Conservation (phyloP, 2,888 invertebrate genomes). For the Dynastes maya region DNA sequence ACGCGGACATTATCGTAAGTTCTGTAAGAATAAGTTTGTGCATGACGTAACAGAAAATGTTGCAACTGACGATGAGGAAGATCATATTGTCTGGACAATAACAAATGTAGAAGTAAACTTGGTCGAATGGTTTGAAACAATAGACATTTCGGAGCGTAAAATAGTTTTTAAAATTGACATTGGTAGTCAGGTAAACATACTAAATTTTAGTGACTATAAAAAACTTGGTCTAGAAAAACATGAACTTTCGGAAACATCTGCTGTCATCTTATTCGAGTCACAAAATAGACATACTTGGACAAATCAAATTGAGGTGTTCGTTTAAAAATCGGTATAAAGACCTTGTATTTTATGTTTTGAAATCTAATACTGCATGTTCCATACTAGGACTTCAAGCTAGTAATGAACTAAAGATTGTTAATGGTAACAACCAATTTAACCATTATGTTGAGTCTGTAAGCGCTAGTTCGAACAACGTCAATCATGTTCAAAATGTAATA, state of each 20-base stretch:
- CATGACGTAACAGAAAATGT: background rate
- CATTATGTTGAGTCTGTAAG: slow-evolving; percentile 4
- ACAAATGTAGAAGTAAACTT: background rate
- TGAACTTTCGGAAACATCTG: too few relatives aligned
- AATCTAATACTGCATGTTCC: background rate
- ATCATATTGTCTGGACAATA: background rate
- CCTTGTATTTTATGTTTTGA: background rate
- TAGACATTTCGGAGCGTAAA: too few relatives aligned
- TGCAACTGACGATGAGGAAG: background rate
- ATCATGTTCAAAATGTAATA: background rate
- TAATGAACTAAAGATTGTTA: too few relatives aligned
- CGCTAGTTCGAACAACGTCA: background rate
- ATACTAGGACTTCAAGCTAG: background rate
- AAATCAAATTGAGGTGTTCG: too few relatives aligned
- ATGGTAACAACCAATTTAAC: background rate
- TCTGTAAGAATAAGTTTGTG: too few relatives aligned
- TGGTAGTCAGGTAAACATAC: too few relatives aligned
- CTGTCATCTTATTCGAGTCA: too few relatives aligned
- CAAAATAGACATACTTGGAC: too few relatives aligned
- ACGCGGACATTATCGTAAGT: too few relatives aligned
- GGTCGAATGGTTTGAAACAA: too few relatives aligned
- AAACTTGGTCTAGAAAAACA: background rate
- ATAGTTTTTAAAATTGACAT: too few relatives aligned
- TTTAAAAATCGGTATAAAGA: too few relatives aligned
- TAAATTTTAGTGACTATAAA: background rate